These are phyloP conservation scores for Lochmaea capreae DNA, from an alignment of 2,888 invertebrate genomes.

Conservation along the genomic window DNA sequence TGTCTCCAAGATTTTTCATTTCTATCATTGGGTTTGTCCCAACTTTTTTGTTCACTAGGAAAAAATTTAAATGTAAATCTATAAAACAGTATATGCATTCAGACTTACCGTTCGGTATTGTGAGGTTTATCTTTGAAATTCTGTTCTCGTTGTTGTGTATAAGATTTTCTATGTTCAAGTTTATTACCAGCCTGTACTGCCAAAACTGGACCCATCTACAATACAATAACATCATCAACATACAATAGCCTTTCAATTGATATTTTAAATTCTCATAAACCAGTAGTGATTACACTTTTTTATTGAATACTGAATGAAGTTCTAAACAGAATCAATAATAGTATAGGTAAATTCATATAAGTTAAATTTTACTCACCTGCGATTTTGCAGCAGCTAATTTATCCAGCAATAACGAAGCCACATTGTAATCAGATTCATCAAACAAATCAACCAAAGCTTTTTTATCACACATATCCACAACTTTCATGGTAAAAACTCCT, in stretches of 20 bases:
- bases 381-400: conserved; percentile 59
- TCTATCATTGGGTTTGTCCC: conserved; percentile 34
- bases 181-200: conserved; percentile 60
- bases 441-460: conserved; percentile 73
- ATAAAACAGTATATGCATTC: conserved; percentile 14
- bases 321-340: no score
- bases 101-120: conserved; percentile 45
- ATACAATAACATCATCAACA: background rate
- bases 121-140: conserved; percentile 37
- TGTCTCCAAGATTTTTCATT: conserved; percentile 50
- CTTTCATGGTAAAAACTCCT: conserved; percentile 68
- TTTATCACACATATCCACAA: conserved; percentile 69
- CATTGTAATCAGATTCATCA: conserved; percentile 66
- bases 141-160: conserved; percentile 33
- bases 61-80: conserved; percentile 13
- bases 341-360: no score
- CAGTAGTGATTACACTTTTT: no score
- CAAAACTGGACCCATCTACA: conserved; percentile 58
- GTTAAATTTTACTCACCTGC: conserved; percentile 54
- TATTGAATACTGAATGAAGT: no score
- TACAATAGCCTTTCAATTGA: no score
- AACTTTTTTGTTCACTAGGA: conserved; percentile 38
- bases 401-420: conserved; percentile 61
- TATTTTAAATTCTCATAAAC: no score
- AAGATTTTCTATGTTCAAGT: conserved; percentile 56